Conservation (phyloP, 2,888 invertebrate genomes). For the Parthenolecanium corni region DNA sequence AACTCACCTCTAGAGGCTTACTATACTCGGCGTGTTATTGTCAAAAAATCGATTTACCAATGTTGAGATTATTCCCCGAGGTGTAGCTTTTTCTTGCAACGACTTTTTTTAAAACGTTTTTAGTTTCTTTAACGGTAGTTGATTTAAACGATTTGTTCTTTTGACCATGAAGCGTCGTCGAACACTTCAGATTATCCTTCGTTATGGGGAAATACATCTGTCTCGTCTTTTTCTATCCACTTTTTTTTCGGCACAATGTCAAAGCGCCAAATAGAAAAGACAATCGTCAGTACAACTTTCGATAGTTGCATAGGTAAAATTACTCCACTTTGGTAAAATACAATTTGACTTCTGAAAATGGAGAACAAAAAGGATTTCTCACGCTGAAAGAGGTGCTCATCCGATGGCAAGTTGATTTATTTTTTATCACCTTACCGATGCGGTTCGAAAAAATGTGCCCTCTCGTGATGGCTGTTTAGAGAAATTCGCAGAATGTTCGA, state of each 20-base stretch:
- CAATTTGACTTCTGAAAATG: no score
- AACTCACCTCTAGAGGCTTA: constrained; percentile 8
- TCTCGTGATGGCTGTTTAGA: no score
- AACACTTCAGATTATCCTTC: neutral
- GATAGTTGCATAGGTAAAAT: no score
- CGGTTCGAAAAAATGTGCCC: no score
- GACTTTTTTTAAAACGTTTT: neutral
- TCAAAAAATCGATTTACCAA: constrained; percentile 24
- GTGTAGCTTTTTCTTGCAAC: neutral
- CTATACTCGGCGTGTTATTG: constrained; percentile 4
- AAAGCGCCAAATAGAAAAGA: neutral
- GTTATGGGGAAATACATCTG: neutral
- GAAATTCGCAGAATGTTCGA: no score
- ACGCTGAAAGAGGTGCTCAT: no score
- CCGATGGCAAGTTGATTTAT: no score
- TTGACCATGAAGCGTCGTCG: constrained; percentile 17
- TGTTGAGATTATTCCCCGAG: constrained; percentile 20
- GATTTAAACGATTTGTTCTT: constrained; percentile 24
- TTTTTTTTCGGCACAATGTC: neutral
- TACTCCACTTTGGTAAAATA: no score
- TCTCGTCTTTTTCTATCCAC: neutral
- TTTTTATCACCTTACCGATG: no score
- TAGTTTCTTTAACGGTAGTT: constrained; percentile 23
- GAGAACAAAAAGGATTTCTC: no score
- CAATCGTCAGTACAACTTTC: neutral